Evolutionary conservation across 2,113 vertebrate species (phyloP).

Genomic region (Galbula dea): DNA sequence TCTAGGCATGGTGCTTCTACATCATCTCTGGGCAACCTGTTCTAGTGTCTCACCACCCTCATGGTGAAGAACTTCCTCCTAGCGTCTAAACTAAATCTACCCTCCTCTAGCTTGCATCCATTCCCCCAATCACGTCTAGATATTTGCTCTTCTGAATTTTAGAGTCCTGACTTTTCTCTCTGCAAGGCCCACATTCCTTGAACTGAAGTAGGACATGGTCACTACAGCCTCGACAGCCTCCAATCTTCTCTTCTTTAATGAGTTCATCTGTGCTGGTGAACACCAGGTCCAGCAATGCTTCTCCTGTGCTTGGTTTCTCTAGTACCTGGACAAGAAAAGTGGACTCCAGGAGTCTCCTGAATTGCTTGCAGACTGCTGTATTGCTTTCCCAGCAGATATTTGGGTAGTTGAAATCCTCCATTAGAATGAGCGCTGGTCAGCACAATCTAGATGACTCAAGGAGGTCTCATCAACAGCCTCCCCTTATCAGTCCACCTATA

Average conservation of each 20-base stretch:
- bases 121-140: not conserved
- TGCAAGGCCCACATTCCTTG: not conserved
- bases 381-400: not conserved
- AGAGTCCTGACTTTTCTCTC: not conserved
- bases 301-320: not conserved
- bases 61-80: too few relatives aligned
- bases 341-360: not conserved
- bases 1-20: too few relatives aligned
- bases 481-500: not conserved
- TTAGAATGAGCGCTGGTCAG: not conserved
- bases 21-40: too few relatives aligned
- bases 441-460: not conserved
- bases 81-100: too few relatives aligned
- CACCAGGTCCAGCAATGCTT: not conserved
- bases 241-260: not conserved
- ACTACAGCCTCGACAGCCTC: not conserved
- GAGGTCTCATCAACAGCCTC: not conserved
- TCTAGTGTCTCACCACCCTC: too few relatives aligned
- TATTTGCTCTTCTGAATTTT: not conserved
- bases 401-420: not conserved
- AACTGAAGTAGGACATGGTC: not conserved
- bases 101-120: too few relatives aligned
- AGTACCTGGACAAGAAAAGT: not conserved
- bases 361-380: not conserved
- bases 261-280: not conserved